Base-by-base conservation (phyloP, 1,140 invertebrate species). In the Papilio helenus region DNA sequence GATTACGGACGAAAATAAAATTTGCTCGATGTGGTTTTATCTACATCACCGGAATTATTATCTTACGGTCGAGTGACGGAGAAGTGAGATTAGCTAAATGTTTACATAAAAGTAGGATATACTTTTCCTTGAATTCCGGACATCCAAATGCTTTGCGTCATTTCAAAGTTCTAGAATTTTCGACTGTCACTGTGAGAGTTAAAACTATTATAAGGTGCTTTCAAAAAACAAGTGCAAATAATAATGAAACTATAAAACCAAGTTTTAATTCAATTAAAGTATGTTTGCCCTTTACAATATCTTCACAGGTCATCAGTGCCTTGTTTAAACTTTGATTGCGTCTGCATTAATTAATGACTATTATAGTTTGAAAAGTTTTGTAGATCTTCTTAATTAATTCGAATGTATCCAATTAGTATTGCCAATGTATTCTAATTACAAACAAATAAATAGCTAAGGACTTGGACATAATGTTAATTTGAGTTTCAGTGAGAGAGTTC, bases 1-100 rank as follows among this genome's bases (percentile, higher is more conserved):
- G 73, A 79, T 79, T 79, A 79, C 58, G 76, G 74, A 26, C 23
- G 26, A 39, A 76, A 74, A 74, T 74, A 49, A 74, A 74, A 74
- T 49, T 74, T 74, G n/a, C 72, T 49, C 72, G 18, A 49, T 74
- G 42, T 23, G n/a, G 23, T 49, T 49, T 46, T 49, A 46, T 74
- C 44, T 49, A 74, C 12, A 26, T 74, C 16, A 23, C 39, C 34
- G 20, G 29, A 34, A 39, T 42, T 42, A 72, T 72, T 72, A 29
- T 68, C 14, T 29, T 5, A 68, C 12, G 58, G 14, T 4, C 14
- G 4, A 29, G 61, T 68, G 12, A 68, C 14, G 23, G 16, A 16
- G 26, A 68, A 26, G 8, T n/a, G 2, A 26, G 26, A 29, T 68
- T 29, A 68, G 61, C 3, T 14, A 68, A 68, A 29, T 16, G 61